Base-by-base conservation (phyloP, 1,140 invertebrate genomes). In the Drosophila willistoni region DNA sequence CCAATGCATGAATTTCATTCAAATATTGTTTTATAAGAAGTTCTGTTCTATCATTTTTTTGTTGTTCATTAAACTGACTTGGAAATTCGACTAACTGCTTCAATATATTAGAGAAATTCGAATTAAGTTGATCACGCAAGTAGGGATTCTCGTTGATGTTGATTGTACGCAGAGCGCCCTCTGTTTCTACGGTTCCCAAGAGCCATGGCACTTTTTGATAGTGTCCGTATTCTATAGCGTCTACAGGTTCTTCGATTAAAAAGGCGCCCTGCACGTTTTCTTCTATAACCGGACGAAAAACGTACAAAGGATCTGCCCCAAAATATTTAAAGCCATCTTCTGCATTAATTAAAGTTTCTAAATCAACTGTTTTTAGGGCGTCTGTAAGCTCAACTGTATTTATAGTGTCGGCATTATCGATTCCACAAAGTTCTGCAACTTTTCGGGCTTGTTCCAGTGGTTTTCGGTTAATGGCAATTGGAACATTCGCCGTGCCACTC, bases 401-500 rank as follows among this genome's bases (percentile, higher is more conserved):
- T 64, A 79, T 25, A 1, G 36, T 44, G 22, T 54, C 60, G 3
- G 70, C 76, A 44, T 68, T 56, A 60, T 39, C 71, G 25, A 89
- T 81, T 1, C 74, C 60, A 62, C 91, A 71, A 68, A 75, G 36
- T 61, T 72, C 33, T 1, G 77, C 78, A 12, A 79, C 41, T 19
- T 54, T n/a, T 12, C 68, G 62, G 42, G 93, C 93, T 22, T 92
- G 82, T 19, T 89, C 57, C n/a, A 94, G 89, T 5, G 93, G 90
- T 25, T 92, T 83, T 25, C 93, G 83, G n/a, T 82, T 84, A 17
- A 94, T 91, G 2, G 94, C 93, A 93, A 94, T 95, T 3, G 93
- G 91, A 74, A 93, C 93, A 22, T 94, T 84, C 17, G 94, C 94
- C 5, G 93, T 94, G n/a, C 95, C 95, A 82, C 94, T 94, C 91